These are phyloP conservation scores for Aphodius granarius DNA, from an alignment of 2,888 invertebrate species.

Conservation along the genomic window DNA sequence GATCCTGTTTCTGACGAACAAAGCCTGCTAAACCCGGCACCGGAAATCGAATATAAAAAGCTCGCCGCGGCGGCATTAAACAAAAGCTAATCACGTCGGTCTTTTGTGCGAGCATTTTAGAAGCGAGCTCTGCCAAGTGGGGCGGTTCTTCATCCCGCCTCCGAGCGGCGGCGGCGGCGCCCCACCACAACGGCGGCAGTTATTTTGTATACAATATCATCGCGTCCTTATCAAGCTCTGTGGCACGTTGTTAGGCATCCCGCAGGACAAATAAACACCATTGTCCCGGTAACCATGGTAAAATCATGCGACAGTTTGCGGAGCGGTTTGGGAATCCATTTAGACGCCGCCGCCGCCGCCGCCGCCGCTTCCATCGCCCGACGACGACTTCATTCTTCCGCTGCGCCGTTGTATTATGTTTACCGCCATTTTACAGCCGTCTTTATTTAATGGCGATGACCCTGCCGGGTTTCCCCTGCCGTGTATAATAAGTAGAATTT, in stretches of 20 bases:
- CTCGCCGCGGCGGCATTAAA: constrained; percentile 31
- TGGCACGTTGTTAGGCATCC: constrained; percentile 57
- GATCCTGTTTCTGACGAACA: neutral
- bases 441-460: constrained; percentile 29
- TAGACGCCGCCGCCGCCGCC: constrained; percentile 31
- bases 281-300: constrained; percentile 57
- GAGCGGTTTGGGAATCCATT: constrained; percentile 44
- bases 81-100: constrained; percentile 36
- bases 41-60: constrained; percentile 21
- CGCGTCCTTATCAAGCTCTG: constrained; percentile 55
- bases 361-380: constrained; percentile 39
- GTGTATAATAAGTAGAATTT: constrained; percentile 24
- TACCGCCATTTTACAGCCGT: constrained; percentile 26
- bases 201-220: constrained; percentile 54
- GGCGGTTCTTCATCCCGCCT: neutral
- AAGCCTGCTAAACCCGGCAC: constrained; percentile 5
- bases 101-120: constrained; percentile 34
- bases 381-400: constrained; percentile 38
- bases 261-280: constrained; percentile 57
- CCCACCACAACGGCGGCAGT: constrained; percentile 32
- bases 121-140: constrained; percentile 24
- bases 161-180: constrained; percentile 3
- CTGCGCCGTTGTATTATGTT: constrained; percentile 27
- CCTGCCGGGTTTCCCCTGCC: constrained; percentile 12
- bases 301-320: constrained; percentile 53